Percentiles rank a stretch among this genome's conserved stretches.
phyloP scores from a whole-genome alignment of 2,113 vertebrate species.

The Anoura caudifer region DNA sequence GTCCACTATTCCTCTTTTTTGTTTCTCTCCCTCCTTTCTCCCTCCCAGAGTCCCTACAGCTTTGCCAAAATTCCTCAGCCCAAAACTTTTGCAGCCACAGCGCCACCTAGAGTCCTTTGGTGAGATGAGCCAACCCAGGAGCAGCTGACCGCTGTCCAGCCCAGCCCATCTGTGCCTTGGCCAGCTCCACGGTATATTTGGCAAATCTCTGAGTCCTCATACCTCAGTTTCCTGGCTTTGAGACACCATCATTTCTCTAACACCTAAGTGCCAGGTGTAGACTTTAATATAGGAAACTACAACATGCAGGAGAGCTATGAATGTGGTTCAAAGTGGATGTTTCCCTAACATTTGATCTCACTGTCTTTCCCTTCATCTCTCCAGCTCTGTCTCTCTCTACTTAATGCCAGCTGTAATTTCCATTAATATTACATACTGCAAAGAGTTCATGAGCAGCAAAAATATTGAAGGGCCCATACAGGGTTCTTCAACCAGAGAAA shows the following conservation, averaged over 20 bases:
- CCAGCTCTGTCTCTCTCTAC: not conserved
- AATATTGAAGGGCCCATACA: not conserved
- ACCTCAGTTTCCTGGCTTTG: not conserved
- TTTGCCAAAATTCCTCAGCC: constrained; percentile 30
- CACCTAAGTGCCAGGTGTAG: not conserved
- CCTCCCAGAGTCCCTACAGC: not conserved
- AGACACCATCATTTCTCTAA: not conserved
- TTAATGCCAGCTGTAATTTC: not conserved
- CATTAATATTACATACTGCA: not conserved
- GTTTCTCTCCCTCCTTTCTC: not conserved
- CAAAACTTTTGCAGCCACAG: constrained; percentile 63
- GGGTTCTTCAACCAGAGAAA: not conserved
- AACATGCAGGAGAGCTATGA: not conserved
- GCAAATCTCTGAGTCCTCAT: not conserved
- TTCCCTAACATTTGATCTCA: not conserved
- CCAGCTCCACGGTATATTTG: not conserved
- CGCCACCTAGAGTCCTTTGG: constrained; percentile 59
- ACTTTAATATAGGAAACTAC: constrained; percentile 18
- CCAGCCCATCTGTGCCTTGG: not conserved
- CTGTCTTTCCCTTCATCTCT: not conserved
- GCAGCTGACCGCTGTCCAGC: not conserved
- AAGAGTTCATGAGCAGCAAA: not conserved
- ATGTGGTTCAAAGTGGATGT: not conserved
- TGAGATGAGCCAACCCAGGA: constrained; percentile 19
- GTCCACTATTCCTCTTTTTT: not conserved